phyloP scores from a whole-genome alignment of 2,113 vertebrate genomes.

The Chrysochloris asiatica region DNA sequence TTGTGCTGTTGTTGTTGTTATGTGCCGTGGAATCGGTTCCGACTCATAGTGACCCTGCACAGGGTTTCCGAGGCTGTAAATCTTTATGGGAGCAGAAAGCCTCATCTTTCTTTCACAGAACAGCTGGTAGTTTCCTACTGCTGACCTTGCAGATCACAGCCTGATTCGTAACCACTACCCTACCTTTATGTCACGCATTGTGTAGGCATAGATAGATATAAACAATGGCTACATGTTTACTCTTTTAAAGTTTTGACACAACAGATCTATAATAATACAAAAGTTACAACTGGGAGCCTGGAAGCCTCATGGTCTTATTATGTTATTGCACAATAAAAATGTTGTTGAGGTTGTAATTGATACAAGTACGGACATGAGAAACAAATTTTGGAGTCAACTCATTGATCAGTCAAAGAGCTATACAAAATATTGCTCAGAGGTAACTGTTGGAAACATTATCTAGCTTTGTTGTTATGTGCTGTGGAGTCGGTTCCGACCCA shows the following conservation, averaged over 20 bases:
- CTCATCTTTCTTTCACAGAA: too few species aligned
- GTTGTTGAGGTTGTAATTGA: constrained; percentile 24
- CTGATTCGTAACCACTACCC: too few species aligned
- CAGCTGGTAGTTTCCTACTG: too few species aligned
- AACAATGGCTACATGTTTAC: constrained; percentile 34
- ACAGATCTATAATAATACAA: not conserved
- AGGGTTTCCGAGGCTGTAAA: too few species aligned
- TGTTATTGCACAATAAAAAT: constrained; percentile 23
- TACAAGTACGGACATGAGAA: constrained; percentile 37
- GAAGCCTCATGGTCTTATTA: not conserved
- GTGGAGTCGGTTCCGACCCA: too few species aligned
- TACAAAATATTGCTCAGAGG: constrained; percentile 55
- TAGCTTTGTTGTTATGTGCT: too few species aligned
- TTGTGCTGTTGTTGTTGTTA: not conserved
- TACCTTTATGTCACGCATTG: too few species aligned
- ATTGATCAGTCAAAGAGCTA: constrained; percentile 11
- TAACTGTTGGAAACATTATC: constrained; percentile 54
- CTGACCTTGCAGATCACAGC: too few species aligned
- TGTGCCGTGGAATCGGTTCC: not conserved
- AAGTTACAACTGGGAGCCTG: constrained; percentile 34
- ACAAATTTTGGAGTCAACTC: constrained; percentile 41
- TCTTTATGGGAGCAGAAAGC: too few species aligned
- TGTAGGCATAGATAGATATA: constrained; percentile 19
- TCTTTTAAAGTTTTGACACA: constrained; percentile 40
- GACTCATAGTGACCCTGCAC: constrained; percentile 36